Evolutionary conservation across 1,140 invertebrate species (phyloP).

Genomic region (Drosophila arawakana): DNA sequence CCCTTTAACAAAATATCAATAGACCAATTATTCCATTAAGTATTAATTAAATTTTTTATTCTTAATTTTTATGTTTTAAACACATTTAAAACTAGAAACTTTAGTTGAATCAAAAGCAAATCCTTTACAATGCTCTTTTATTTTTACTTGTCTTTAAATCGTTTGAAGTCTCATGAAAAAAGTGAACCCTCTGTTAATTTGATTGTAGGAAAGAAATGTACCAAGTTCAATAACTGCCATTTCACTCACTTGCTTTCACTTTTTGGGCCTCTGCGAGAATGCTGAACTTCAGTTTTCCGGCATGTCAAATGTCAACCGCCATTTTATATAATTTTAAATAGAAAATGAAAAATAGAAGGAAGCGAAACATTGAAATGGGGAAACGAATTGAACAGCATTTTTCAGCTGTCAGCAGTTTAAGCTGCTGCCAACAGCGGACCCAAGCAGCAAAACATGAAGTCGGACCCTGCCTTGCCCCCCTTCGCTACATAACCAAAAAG

Average conservation of each 20-base stretch:
- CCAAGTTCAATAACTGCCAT: constrained; percentile 19
- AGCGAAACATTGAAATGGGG: constrained; percentile 30
- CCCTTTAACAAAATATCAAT: too few species aligned
- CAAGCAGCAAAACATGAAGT: constrained; percentile 12
- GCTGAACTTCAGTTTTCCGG: constrained; percentile 1
- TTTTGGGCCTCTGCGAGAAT: constrained; percentile 3
- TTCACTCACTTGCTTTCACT: constrained; percentile 31
- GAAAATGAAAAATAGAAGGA: constrained; percentile 12
- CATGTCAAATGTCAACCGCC: constrained; percentile 66
- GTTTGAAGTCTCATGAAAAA: background rate
- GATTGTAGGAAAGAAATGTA: background rate
- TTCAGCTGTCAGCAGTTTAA: constrained; percentile 75
- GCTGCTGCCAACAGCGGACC: constrained; percentile 50
- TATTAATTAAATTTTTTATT: too few species aligned
- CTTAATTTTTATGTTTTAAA: too few species aligned
- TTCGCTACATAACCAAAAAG: too few species aligned
- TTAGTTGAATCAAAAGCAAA: too few species aligned
- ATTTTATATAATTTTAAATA: constrained; percentile 69
- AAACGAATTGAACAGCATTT: constrained; percentile 63
- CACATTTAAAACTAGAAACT: too few species aligned
- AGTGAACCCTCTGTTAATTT: constrained; percentile 7
- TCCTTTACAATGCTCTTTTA: background rate
- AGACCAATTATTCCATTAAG: too few species aligned
- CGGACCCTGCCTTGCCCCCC: background rate
- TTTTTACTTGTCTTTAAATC: background rate